Conservation (phyloP, 2,797 vertebrate species). For the Babyrousa celebensis region DNA sequence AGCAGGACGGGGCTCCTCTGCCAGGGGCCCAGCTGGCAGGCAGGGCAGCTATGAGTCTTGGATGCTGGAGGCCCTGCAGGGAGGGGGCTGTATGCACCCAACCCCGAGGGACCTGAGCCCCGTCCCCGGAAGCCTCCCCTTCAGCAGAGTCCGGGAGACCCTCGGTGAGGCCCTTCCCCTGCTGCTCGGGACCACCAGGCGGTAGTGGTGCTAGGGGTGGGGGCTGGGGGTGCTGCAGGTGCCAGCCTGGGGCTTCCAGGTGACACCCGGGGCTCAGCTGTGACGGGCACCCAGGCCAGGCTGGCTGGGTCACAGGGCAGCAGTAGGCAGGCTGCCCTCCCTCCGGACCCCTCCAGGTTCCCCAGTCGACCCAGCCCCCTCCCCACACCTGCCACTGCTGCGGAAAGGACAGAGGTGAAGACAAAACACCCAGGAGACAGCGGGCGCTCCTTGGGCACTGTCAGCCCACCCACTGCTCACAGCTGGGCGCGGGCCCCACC, state of each 20-base stretch:
- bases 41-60: neutral
- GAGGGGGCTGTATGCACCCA: neutral
- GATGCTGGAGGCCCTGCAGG: neutral
- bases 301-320: neutral
- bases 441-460: neutral
- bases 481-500: neutral
- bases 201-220: neutral
- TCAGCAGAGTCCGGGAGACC: neutral
- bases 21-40: neutral
- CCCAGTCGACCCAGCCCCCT: neutral
- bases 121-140: no score
- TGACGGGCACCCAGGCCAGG: neutral
- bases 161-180: neutral
- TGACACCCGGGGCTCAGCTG: neutral
- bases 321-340: neutral
- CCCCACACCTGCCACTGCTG: neutral
- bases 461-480: neutral
- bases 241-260: neutral
- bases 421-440: neutral
- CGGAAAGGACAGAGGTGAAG: neutral
- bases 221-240: neutral
- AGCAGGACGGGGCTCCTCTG: neutral
- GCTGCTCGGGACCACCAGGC: fast-evolving
- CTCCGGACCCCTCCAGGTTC: no score
- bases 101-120: neutral